Evolutionary conservation across 1,140 invertebrate genomes (phyloP), one percentile per base, ranked within the genome.

Genomic region (Drosophila navojoa): DNA sequence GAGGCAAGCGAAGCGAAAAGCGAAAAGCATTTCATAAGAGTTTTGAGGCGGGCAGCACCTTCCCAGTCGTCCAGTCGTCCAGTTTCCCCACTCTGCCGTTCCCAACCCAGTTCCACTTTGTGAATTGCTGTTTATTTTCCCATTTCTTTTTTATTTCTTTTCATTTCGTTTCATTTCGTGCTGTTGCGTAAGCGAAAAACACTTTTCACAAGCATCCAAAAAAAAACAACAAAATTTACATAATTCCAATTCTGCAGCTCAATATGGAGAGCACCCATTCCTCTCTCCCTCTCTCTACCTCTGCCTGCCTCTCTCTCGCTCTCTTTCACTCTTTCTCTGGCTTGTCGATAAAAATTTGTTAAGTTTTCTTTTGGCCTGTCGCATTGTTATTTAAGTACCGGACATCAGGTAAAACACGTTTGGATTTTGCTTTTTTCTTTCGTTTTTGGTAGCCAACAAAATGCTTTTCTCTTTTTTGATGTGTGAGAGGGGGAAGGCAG

Each of bases 321-420:
- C 44, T 4, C 5, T 16, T 3, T 7, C 5, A 10, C 13, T 16
- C 19, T 19, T 5, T 9, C 9, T 6, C 3, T 29, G 22, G 6
- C 13, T 47, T 19, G 68, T 64, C 62, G 35, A 71, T 66, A 55
- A 64, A 57, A 70, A 64, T 66, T 52, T 71, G 69, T 71, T 58
- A 66, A 38, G 25, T 53, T 45, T 45, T 35, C 45, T 38, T 32
- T 57, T 57, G 53, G 55, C 25, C 47, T 47, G 27, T 68, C 35
- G 49, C 55, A 68, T 72, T 60, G 63, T 72, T 68, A 54, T 68
- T 68, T 60, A 72, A 72, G 70, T 72, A 68, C 63, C 70, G 70
- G 70, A 72, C 70, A 72, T 60, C 44, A 32, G 59, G 49, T 54
- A 54, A 72, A 72, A 72, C 70, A 72, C 63, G 70, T 72, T 72